Base-by-base conservation (phyloP, 2,888 invertebrate genomes). In the Ophion obscuratus region DNA sequence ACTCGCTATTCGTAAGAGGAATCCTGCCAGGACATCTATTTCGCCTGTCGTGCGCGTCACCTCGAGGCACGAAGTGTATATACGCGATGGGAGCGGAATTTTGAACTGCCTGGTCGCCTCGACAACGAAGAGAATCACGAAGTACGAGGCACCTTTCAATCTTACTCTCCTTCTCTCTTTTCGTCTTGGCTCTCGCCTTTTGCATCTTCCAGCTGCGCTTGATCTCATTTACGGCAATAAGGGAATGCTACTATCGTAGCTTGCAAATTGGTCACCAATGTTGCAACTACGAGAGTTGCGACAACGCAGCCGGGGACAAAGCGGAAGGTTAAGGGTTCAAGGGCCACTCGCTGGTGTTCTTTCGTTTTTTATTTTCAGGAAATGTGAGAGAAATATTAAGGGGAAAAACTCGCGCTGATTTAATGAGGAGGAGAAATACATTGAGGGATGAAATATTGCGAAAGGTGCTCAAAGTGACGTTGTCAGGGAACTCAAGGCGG, bases 11-110 rank as follows among this genome's bases (percentile, higher is more conserved):
- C 61, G 67, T 81, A 67, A 59, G 61, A 27, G 57, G 68, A 11
- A 76, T 71, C 74, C 76, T 83, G 76, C 14, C 20, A 73, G 68
- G 79, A 64, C 76, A 76, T 81, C 68, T 71, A 81, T 86, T 84
- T 59, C 76, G 27, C 71, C 76, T 75, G 53, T 77, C 86, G 64
- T 74, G 80, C 73, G 61, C 68, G 70, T 78, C 71, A 85, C 74
- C 67, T 61, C 61, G 59, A 24, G 62, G 62, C 31, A 59, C 57
- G 62, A 20, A 17, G 61, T 27, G 14, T 59, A 14, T 10, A 47
- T 40, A 61, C 40, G 47, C 53, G 66, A 81, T 70, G 27, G 59
- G 61, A 73, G 24, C 59, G 40, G 47, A 67, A 81, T 84, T 80
- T 74, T 14, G 14, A 81, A 20, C 67, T 61, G 57, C 64, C 47